phyloP scores from a whole-genome alignment of 2,797 vertebrate species.

The Crypturellus tataupa region DNA sequence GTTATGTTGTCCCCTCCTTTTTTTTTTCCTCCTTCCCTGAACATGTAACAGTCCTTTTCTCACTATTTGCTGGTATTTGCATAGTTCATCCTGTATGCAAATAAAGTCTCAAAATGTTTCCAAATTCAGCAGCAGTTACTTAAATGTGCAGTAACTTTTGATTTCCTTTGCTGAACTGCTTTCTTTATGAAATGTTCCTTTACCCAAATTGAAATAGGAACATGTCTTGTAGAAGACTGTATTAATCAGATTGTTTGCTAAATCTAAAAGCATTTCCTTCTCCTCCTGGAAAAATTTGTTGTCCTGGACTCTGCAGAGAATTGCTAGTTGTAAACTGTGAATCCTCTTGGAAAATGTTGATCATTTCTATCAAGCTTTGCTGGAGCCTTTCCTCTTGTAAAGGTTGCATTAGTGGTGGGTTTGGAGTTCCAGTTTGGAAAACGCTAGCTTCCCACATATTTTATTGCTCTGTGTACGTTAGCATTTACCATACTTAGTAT shows the following conservation, averaged over 20 bases:
- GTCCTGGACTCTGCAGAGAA: background rate
- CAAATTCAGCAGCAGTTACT: background rate
- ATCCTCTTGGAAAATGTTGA: background rate
- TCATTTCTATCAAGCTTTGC: background rate
- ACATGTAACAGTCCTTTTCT: background rate
- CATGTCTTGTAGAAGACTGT: background rate
- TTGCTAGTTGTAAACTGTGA: background rate
- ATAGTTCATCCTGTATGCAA: background rate
- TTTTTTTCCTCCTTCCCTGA: accelerated
- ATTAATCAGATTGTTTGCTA: background rate
- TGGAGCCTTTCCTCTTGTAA: background rate
- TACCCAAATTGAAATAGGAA: background rate
- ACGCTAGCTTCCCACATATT: background rate
- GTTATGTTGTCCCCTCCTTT: background rate
- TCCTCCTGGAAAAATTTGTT: background rate
- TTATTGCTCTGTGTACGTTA: background rate
- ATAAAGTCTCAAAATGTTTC: background rate
- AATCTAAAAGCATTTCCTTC: background rate
- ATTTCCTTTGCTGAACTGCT: background rate
- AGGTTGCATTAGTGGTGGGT: background rate
- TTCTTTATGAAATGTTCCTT: background rate
- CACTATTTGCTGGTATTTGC: background rate
- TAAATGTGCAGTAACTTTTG: background rate
- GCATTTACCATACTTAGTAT: background rate
- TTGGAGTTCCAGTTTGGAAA: background rate